Conservation (phyloP, 2,797 vertebrate genomes). For the Myotis daubentonii region DNA sequence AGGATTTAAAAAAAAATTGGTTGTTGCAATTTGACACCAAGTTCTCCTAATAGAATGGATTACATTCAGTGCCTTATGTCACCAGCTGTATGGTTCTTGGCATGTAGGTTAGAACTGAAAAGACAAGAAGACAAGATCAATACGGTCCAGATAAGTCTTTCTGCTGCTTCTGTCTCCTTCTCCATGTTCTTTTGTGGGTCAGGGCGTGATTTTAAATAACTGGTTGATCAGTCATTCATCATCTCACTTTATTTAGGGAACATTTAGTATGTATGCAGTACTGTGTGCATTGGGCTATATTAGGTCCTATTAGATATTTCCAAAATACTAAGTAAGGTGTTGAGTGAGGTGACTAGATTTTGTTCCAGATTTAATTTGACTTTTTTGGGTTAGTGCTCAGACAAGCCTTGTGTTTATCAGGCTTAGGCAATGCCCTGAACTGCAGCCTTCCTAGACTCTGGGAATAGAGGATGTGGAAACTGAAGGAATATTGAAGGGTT, state of each 20-base stretch:
- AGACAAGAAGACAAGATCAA: neutral
- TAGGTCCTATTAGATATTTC: neutral
- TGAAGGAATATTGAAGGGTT: neutral
- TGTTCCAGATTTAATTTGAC: neutral
- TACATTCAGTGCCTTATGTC: neutral
- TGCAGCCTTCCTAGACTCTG: neutral
- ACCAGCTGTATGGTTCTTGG: neutral
- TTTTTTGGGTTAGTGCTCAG: neutral
- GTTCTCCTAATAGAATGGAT: neutral
- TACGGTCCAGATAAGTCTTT: neutral
- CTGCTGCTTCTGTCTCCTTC: neutral
- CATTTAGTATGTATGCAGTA: neutral
- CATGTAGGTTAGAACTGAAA: conserved; percentile 3
- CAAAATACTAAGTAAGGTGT: neutral
- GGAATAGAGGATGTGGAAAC: neutral
- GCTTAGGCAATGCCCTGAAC: neutral
- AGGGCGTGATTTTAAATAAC: neutral
- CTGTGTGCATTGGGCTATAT: neutral
- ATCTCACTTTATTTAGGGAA: conserved; percentile 11
- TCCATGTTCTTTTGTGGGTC: neutral
- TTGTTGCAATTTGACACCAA: neutral
- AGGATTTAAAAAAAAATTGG: neutral
- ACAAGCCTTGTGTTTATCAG: neutral
- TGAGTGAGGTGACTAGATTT: neutral
- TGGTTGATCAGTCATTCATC: neutral